Percentiles rank a stretch among this genome's conserved stretches.
Evolutionary conservation across 1,140 invertebrate genomes (phyloP).

Genomic region (Scaptomyza hsui): DNA sequence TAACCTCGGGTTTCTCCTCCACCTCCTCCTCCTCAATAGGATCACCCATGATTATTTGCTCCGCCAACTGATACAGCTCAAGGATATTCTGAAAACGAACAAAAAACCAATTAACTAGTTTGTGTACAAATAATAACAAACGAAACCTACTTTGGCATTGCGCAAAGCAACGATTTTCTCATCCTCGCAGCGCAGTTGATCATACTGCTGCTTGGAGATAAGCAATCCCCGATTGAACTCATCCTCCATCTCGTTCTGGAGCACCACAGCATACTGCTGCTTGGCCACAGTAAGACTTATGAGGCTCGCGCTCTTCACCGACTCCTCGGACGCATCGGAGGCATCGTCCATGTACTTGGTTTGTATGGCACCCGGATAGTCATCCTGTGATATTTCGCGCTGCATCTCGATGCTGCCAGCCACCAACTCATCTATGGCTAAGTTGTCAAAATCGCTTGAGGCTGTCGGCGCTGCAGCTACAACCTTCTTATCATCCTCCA

Average conservation of each 20-base stretch:
- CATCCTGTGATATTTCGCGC: slow-evolving; percentile 36
- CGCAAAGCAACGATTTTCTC: slow-evolving; percentile 70
- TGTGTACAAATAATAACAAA: too few species aligned
- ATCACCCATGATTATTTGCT: slow-evolving; percentile 76
- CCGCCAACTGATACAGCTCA: slow-evolving; percentile 78
- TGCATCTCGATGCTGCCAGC: slow-evolving; percentile 36
- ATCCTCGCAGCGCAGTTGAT: slow-evolving; percentile 76
- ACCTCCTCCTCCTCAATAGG: slow-evolving; percentile 54
- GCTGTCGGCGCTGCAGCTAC: background rate
- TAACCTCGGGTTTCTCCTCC: too few species aligned
- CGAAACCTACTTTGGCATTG: slow-evolving; percentile 64
- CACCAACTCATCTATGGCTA: slow-evolving; percentile 26
- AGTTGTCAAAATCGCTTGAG: slow-evolving; percentile 24
- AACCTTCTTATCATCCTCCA: slow-evolving; percentile 68
- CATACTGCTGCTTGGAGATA: slow-evolving; percentile 76
- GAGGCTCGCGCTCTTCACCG: slow-evolving; percentile 55
- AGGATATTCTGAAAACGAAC: slow-evolving; percentile 57
- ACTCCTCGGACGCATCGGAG: slow-evolving; percentile 66
- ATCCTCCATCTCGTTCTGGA: slow-evolving; percentile 75
- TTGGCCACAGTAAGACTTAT: slow-evolving; percentile 69
- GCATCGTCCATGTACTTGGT: slow-evolving; percentile 64
- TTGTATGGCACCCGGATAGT: slow-evolving; percentile 44
- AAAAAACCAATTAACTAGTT: background rate
- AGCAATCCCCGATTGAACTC: slow-evolving; percentile 72
- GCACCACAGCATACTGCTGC: slow-evolving; percentile 65